Evolutionary conservation across 2,797 vertebrate genomes (phyloP).

Genomic region (Takifugu rubripes): DNA sequence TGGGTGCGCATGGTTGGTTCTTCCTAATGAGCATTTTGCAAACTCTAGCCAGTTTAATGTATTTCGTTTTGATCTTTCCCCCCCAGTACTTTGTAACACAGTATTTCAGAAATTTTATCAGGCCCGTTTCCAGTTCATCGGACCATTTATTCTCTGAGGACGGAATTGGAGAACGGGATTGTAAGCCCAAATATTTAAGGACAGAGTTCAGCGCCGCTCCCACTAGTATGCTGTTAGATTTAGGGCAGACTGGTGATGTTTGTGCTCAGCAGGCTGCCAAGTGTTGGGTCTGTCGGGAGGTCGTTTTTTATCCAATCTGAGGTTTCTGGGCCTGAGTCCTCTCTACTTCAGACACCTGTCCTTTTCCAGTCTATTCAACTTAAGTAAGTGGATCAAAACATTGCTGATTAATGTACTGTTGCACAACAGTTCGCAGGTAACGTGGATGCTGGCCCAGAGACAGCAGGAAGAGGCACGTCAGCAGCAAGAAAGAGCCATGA

Average conservation of each 20-base stretch:
- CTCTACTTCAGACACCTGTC: neutral
- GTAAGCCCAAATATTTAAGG: slow-evolving; percentile 56
- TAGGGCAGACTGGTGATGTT: slow-evolving; percentile 43
- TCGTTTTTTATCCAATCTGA: too few species aligned
- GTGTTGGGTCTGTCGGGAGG: slow-evolving; percentile 31
- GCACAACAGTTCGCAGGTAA: slow-evolving; percentile 91
- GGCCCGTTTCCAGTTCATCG: slow-evolving; percentile 18
- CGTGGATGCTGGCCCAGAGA: slow-evolving; percentile 99
- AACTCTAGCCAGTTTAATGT: slow-evolving; percentile 7
- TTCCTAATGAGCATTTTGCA: too few species aligned
- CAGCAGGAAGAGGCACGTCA: slow-evolving; percentile 98
- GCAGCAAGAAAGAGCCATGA: slow-evolving; percentile 98
- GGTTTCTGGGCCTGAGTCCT: neutral
- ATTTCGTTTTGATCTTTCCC: slow-evolving; percentile 25
- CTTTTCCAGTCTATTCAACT: slow-evolving; percentile 16
- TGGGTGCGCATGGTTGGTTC: too few species aligned
- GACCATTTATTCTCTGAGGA: slow-evolving; percentile 31
- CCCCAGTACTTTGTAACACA: slow-evolving; percentile 9
- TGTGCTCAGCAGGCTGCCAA: slow-evolving; percentile 51
- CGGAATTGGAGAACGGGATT: slow-evolving; percentile 22
- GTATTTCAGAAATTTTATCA: slow-evolving; percentile 32
- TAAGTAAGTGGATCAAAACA: slow-evolving; percentile 76
- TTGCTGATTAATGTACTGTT: slow-evolving; percentile 18
- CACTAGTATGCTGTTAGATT: slow-evolving; percentile 54
- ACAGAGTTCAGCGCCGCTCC: slow-evolving; percentile 41